Conservation (phyloP, 2,888 invertebrate species). For the Cheilosia grossa region DNA sequence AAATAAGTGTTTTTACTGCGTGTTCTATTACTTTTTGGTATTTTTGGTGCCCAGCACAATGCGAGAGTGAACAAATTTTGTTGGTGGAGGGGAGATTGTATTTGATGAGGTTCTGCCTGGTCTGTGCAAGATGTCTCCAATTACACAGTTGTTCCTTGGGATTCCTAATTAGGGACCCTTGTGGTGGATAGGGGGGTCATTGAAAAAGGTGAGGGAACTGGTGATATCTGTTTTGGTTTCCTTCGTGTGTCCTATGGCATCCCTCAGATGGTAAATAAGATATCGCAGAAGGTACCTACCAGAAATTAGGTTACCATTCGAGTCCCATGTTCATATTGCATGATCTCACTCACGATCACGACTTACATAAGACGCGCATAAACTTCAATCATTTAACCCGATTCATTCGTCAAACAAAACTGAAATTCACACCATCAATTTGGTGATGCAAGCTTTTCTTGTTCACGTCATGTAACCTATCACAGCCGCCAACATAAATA, state of each 20-base stretch:
- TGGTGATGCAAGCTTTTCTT: conserved; percentile 22
- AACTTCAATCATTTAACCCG: conserved; percentile 27
- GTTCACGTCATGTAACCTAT: conserved; percentile 31
- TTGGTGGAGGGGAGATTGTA: background rate
- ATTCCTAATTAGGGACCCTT: no score
- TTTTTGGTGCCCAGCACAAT: conserved; percentile 44
- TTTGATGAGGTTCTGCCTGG: no score
- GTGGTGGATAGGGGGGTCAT: no score
- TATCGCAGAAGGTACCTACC: no score
- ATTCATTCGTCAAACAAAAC: conserved; percentile 20
- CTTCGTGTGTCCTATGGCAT: no score
- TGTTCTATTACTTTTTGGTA: conserved; percentile 21
- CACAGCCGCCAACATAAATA: conserved; percentile 40
- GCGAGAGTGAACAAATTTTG: conserved; percentile 8
- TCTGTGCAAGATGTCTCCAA: no score
- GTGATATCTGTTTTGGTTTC: no score
- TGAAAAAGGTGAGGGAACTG: no score
- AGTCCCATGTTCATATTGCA: background rate
- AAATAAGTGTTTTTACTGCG: conserved; percentile 4
- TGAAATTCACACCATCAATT: background rate
- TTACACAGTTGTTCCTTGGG: no score
- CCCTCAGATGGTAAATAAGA: no score
- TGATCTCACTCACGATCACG: background rate
- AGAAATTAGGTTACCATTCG: no score
- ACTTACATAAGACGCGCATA: conserved; percentile 19